phyloP scores from a whole-genome alignment of 1,140 invertebrate genomes.

The Drosophila mauritiana region DNA sequence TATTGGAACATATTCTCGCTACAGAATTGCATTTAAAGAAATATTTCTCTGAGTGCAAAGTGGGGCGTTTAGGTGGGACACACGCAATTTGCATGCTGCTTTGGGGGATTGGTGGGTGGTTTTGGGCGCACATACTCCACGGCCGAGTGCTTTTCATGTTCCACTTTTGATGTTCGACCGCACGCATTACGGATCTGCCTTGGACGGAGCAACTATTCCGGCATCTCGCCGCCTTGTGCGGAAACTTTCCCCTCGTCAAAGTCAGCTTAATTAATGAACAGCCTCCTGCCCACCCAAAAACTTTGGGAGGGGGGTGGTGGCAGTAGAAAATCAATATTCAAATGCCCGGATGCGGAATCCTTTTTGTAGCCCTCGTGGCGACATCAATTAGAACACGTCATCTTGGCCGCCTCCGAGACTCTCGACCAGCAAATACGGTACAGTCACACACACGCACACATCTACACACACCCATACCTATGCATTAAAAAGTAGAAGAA shows the following conservation, averaged over 20 bases:
- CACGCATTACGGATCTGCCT: slow-evolving; percentile 57
- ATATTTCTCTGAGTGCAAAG: neutral
- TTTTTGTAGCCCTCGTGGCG: slow-evolving; percentile 45
- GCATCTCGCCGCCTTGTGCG: slow-evolving; percentile 32
- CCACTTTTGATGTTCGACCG: slow-evolving; percentile 69
- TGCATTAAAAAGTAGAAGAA: slow-evolving; percentile 23
- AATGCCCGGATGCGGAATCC: slow-evolving; percentile 23
- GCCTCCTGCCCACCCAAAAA: slow-evolving; percentile 21
- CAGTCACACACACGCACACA: slow-evolving; percentile 63
- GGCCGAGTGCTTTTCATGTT: slow-evolving; percentile 70
- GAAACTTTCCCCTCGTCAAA: slow-evolving; percentile 77
- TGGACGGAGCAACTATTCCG: slow-evolving; percentile 35
- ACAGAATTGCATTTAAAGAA: too few species aligned
- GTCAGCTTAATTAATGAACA: slow-evolving; percentile 77
- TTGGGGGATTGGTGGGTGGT: slow-evolving; percentile 15
- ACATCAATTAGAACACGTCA: slow-evolving; percentile 75
- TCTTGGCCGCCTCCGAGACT: slow-evolving; percentile 55
- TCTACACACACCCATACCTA: neutral
- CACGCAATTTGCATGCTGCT: slow-evolving; percentile 26
- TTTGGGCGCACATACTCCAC: slow-evolving; percentile 52
- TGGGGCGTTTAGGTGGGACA: slow-evolving; percentile 25
- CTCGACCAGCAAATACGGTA: slow-evolving; percentile 39
- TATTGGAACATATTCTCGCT: too few species aligned
- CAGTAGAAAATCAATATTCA: slow-evolving; percentile 71
- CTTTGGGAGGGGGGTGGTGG: neutral